Evolutionary conservation across 2,888 invertebrate species (phyloP).

Genomic region (Hemithea aestivaria): DNA sequence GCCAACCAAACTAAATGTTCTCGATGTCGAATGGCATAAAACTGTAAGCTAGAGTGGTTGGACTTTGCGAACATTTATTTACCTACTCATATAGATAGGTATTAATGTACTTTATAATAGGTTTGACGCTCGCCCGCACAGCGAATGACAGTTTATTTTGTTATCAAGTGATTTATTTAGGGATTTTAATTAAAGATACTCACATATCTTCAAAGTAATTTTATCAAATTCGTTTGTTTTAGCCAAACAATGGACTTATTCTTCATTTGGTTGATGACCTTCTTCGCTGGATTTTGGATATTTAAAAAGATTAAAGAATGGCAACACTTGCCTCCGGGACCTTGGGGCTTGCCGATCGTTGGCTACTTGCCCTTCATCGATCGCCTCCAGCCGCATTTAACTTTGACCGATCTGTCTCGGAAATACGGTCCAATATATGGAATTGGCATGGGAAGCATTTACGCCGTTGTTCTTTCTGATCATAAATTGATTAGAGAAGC

Average conservation of each 20-base stretch:
- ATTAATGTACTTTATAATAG: too few relatives aligned
- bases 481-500: constrained; percentile 84
- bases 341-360: constrained; percentile 86
- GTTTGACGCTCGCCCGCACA: too few relatives aligned
- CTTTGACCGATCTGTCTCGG: constrained; percentile 82
- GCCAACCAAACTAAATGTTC: too few relatives aligned
- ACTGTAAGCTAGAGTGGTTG: too few relatives aligned
- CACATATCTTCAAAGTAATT: too few relatives aligned
- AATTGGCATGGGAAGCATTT: constrained; percentile 85
- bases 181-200: too few relatives aligned
- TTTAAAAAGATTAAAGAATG: constrained; percentile 58
- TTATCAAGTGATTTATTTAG: too few relatives aligned
- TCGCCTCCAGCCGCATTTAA: constrained; percentile 83
- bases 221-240: constrained; percentile 2
- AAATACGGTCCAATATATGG: constrained; percentile 87
- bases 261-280: constrained; percentile 45
- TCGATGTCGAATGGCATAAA: too few relatives aligned
- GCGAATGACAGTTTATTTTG: too few relatives aligned
- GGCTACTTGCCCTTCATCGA: constrained; percentile 89
- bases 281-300: constrained; percentile 54
- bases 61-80: too few relatives aligned
- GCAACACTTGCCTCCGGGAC: constrained; percentile 85
- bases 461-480: constrained; percentile 88
- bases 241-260: constrained; percentile 44
- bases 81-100: too few relatives aligned